Base-by-base conservation (phyloP, 2,113 vertebrate species). In the Perognathus longimembris region DNA sequence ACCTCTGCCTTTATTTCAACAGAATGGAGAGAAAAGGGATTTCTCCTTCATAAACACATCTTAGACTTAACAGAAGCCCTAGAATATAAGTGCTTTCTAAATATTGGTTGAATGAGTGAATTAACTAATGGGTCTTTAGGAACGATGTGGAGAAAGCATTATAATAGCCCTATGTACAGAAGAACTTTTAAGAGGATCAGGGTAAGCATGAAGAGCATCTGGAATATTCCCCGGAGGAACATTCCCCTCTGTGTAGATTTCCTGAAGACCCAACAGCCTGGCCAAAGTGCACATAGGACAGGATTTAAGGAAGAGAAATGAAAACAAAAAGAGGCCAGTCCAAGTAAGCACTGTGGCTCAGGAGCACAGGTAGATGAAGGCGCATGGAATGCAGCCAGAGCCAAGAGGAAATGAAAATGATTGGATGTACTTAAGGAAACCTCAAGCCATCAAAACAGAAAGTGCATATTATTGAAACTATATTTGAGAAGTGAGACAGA, bases 91-190 rank as follows among this genome's bases (percentile, higher is more conserved):
- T 84, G 89, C 91, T 97, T 94, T 94, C 87, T 92, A 95, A 94
- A 93, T 88, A 93, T 96, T 92, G 92, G 92, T 94, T 70, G 84
- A 94, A 84, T 82, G 76, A 93, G 73, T 86, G 80, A 94, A 79
- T 92, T 96, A 96, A 94, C 96, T 86, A 96, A 91, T 92, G 45
- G 77, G 73, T 87, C 93, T 95, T 94, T 94, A 93, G 86, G 91
- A 94, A 94, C 74, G 92, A 89, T 94, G 94, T 96, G 95, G 84
- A 82, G 61, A 94, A 95, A 96, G 92, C 77, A 94, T 94, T 94
- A 85, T 64, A 92, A 75, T 71, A 92, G 73, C 74, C 94, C 86
- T 85, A 89, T 89, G 80, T 89, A 86, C 77, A 69, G 42, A 54
- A 69, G 76, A 93, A 88, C 80, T 70, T 70, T 81, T 73, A 63